Evolutionary conservation across 2,113 vertebrate species (phyloP).

Genomic region (Neogobius melanostomus): DNA sequence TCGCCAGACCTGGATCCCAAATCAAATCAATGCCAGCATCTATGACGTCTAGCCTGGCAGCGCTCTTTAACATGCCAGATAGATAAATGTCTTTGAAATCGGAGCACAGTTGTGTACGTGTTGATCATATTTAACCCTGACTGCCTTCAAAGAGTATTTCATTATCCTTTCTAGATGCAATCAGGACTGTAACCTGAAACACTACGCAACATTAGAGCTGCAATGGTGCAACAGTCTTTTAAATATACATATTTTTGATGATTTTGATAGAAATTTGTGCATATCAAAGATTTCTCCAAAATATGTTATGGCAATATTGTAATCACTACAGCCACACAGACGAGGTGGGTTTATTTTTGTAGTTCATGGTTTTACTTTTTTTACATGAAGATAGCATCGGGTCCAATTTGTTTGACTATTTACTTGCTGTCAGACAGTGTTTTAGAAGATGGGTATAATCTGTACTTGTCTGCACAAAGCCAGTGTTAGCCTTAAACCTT

Average conservation of each 20-base stretch:
- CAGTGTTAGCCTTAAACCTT: neutral
- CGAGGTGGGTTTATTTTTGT: neutral
- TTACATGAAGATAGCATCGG: neutral
- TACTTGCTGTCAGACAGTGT: neutral
- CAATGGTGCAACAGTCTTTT: neutral
- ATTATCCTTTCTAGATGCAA: neutral
- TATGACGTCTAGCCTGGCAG: constrained; percentile 72
- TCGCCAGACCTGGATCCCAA: constrained; percentile 70
- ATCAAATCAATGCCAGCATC: constrained; percentile 76
- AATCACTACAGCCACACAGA: neutral
- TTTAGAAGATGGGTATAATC: neutral
- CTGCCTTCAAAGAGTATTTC: constrained; percentile 28
- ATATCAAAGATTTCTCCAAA: neutral
- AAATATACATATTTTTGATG: neutral
- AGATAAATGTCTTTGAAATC: constrained; percentile 67
- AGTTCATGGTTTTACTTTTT: neutral
- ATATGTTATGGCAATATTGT: neutral
- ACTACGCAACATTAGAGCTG: neutral
- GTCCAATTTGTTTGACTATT: neutral
- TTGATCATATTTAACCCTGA: constrained; percentile 46
- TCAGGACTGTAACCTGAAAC: neutral
- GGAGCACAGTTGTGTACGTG: constrained; percentile 43
- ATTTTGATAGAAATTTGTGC: neutral
- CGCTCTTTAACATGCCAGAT: constrained; percentile 55
- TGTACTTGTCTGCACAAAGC: neutral